phyloP scores from a whole-genome alignment of 2,797 vertebrate genomes.

The Brachyalestes nurse region DNA sequence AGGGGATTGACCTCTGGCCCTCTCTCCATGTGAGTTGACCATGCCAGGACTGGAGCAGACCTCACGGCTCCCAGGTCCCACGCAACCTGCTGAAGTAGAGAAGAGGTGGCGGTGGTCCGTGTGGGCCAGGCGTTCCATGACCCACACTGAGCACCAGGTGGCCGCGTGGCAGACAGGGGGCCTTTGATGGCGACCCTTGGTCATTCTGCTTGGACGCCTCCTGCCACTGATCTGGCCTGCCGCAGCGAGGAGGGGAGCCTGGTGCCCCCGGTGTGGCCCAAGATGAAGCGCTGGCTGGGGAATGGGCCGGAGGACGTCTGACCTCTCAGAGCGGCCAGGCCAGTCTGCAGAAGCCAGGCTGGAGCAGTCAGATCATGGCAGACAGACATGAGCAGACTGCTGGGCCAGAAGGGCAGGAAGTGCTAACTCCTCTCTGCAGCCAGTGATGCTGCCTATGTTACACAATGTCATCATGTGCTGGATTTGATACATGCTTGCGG shows the following conservation, averaged over 20 bases:
- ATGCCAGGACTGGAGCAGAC: conserved; percentile 64
- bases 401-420: conserved; percentile 55
- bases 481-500: background rate
- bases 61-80: conserved; percentile 63
- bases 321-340: conserved; percentile 57
- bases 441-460: conserved; percentile 4
- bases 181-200: conserved; percentile 78
- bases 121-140: conserved; percentile 50
- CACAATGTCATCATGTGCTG: conserved; percentile 2
- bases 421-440: conserved; percentile 20
- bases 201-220: conserved; percentile 69
- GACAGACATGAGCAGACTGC: conserved; percentile 41
- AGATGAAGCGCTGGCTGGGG: conserved; percentile 63
- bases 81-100: conserved; percentile 69
- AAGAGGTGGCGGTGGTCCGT: conserved; percentile 52
- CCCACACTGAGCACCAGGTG: conserved; percentile 73
- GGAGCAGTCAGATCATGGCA: conserved; percentile 62
- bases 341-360: conserved; percentile 63
- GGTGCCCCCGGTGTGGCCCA: conserved; percentile 66
- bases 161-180: conserved; percentile 72
- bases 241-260: conserved; percentile 70
- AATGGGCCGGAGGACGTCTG: conserved; percentile 53
- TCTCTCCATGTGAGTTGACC: conserved; percentile 60
- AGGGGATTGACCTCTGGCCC: conserved; percentile 71
- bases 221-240: conserved; percentile 69